A percentile compares a stretch with the other conserved stretches of the same genome.
Evolutionary conservation across 2,888 invertebrate species (phyloP).

Genomic region (Lochmaea crataegi): DNA sequence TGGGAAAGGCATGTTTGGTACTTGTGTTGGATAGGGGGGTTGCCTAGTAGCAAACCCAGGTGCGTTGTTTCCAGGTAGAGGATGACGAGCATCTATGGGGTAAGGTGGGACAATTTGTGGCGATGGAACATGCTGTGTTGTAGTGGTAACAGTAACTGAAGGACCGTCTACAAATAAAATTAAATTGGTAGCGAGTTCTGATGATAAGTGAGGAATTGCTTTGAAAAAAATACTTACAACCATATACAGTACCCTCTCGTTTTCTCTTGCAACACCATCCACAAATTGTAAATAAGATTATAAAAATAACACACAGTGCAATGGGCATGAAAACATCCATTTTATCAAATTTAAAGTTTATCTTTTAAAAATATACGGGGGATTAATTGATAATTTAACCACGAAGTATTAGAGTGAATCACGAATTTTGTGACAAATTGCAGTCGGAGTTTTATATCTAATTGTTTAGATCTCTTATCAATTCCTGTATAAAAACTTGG

Average conservation of each 20-base stretch:
- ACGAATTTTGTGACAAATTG: neutral
- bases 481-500: neutral
- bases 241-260: conserved; percentile 56
- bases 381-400: too few species aligned
- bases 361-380: neutral
- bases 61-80: conserved; percentile 34
- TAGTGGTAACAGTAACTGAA: conserved; percentile 40
- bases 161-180: conserved; percentile 38
- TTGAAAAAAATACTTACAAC: conserved; percentile 49
- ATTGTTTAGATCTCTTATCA: neutral
- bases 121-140: conserved; percentile 34
- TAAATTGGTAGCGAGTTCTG: neutral
- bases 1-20: conserved; percentile 34
- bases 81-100: conserved; percentile 44
- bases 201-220: neutral
- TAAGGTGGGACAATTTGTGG: conserved; percentile 43
- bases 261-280: conserved; percentile 57
- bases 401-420: neutral
- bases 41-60: conserved; percentile 38
- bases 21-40: conserved; percentile 41
- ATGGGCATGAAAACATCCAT: conserved; percentile 55
- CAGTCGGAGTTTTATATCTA: neutral
- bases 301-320: conserved; percentile 51
- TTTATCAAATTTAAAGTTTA: conserved; percentile 1
- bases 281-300: conserved; percentile 55